phyloP scores from a whole-genome alignment of 2,888 invertebrate species.

The Lasioglossum zephyrum region DNA sequence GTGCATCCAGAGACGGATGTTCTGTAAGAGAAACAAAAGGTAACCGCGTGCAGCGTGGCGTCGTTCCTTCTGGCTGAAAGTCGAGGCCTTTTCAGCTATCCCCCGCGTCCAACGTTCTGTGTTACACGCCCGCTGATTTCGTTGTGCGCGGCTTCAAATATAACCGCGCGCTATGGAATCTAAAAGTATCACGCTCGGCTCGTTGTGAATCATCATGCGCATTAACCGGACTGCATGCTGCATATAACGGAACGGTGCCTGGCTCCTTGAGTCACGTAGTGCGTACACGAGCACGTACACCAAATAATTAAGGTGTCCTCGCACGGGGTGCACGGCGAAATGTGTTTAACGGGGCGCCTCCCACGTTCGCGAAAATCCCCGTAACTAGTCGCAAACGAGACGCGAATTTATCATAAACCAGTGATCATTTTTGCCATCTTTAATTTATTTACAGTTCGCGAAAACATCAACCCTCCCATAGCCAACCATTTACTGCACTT shows the following conservation, averaged over 20 bases:
- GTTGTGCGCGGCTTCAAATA: constrained; percentile 47
- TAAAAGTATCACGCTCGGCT: constrained; percentile 58
- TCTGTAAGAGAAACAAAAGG: background rate
- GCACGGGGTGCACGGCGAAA: background rate
- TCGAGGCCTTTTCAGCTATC: constrained; percentile 17
- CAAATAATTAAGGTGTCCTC: constrained; percentile 48
- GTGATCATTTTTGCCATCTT: background rate
- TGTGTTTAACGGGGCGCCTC: background rate
- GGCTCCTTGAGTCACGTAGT: constrained; percentile 45
- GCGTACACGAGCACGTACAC: constrained; percentile 27
- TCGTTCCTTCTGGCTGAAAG: background rate
- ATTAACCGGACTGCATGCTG: constrained; percentile 40
- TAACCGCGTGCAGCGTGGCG: background rate
- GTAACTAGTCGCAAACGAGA: background rate
- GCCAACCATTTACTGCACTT: too few relatives aligned
- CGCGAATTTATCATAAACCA: background rate
- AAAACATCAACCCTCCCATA: too few relatives aligned
- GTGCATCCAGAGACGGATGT: background rate
- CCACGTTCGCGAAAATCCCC: background rate
- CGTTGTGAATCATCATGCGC: constrained; percentile 53
- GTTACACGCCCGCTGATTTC: constrained; percentile 30
- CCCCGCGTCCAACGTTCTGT: constrained; percentile 1
- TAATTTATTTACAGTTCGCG: too few relatives aligned
- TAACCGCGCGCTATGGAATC: constrained; percentile 42
- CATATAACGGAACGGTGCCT: constrained; percentile 42